Conservation (phyloP, 2,888 invertebrate species). For the Fragum fragum region DNA sequence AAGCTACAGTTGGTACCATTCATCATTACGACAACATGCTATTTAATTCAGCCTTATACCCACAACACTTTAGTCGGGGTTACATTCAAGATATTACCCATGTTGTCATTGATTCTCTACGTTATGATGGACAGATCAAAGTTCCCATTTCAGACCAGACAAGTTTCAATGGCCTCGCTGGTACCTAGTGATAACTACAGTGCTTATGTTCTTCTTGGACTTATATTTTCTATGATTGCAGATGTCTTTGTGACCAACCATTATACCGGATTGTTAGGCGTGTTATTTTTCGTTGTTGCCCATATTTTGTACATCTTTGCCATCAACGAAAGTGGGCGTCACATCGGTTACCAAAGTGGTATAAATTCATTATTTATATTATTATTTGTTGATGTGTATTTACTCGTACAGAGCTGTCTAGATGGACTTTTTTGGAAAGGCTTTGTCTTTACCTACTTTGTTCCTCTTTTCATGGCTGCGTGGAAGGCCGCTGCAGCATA, state of each 20-base stretch:
- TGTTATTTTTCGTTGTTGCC: background rate
- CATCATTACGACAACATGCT: constrained; percentile 1
- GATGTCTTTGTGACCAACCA: constrained; percentile 1
- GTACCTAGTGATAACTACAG: constrained; percentile 2
- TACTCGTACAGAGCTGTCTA: background rate
- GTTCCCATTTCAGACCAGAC: background rate
- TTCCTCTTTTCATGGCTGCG: constrained; percentile 2
- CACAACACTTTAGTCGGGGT: constrained; percentile 1
- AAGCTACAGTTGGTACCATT: constrained; percentile 2
- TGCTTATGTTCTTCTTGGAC: background rate
- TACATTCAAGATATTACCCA: constrained; percentile 7
- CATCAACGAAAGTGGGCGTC: background rate
- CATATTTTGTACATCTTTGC: background rate
- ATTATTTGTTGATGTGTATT: background rate
- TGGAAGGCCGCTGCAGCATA: constrained; percentile 7
- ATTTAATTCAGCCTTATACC: constrained; percentile 1
- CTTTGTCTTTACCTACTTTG: background rate
- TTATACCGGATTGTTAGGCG: background rate
- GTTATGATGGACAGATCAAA: background rate
- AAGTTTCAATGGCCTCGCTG: background rate
- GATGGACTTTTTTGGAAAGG: background rate
- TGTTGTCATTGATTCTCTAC: background rate
- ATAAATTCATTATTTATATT: background rate
- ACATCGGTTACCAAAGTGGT: background rate
- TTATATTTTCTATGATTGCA: background rate